phyloP scores from a whole-genome alignment of 2,797 vertebrate species.

The Ficedula albicollis region DNA sequence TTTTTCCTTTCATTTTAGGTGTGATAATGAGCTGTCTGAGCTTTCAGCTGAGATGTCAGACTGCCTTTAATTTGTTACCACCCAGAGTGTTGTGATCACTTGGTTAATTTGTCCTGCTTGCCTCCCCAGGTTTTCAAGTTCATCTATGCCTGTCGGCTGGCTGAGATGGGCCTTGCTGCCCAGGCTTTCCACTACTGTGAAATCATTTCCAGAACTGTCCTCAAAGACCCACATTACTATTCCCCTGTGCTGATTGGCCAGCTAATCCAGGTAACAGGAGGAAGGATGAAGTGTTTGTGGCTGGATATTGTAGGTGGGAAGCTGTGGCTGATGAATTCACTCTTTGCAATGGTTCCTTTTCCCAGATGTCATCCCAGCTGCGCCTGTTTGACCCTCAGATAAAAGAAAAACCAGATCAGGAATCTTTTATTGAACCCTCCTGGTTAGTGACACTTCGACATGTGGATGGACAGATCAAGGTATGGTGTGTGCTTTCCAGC shows the following conservation, averaged over 20 bases:
- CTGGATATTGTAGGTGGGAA: background rate
- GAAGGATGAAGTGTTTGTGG: background rate
- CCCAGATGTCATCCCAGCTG: constrained; percentile 88
- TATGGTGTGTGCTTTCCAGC: constrained; percentile 50
- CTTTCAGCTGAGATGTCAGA: background rate
- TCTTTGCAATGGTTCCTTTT: background rate
- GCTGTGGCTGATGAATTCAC: background rate
- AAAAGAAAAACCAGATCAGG: constrained; percentile 93
- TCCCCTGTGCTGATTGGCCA: constrained; percentile 89
- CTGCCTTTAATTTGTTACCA: background rate
- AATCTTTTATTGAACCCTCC: constrained; percentile 85
- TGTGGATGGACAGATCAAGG: constrained; percentile 87
- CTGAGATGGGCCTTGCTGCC: constrained; percentile 89
- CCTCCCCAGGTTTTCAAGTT: constrained; percentile 90
- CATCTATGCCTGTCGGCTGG: constrained; percentile 94
- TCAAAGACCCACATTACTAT: constrained; percentile 81
- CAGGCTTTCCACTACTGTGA: constrained; percentile 98
- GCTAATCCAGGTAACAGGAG: constrained; percentile 83
- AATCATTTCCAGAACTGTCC: constrained; percentile 86
- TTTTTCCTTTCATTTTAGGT: background rate
- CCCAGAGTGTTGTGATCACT: background rate
- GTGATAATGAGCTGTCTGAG: background rate
- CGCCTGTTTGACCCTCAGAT: constrained; percentile 95
- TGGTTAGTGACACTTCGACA: constrained; percentile 88
- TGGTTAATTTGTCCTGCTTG: background rate